Evolutionary conservation across 2,113 vertebrate genomes (phyloP).

Genomic region (Pavo muticus): DNA sequence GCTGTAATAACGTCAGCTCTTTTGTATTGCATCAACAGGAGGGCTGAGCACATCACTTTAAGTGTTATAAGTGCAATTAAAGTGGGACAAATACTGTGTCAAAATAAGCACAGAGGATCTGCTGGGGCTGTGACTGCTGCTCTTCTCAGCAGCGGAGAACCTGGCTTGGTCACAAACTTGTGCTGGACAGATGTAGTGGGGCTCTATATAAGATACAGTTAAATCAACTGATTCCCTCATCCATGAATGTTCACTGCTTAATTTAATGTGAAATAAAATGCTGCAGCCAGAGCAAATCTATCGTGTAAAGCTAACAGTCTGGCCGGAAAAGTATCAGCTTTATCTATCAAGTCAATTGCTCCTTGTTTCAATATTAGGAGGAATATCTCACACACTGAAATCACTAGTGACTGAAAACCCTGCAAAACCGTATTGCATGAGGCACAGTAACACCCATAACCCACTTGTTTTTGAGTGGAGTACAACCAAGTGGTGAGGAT

Average conservation of each 20-base stretch:
- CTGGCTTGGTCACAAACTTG: not conserved
- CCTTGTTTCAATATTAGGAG: slow-evolving; percentile 15
- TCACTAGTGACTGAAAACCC: not conserved
- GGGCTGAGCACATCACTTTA: not conserved
- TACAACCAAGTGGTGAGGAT: not conserved
- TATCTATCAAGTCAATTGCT: not conserved
- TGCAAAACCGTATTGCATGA: not conserved
- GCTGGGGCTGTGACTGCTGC: not conserved
- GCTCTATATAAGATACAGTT: not conserved
- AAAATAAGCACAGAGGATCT: not conserved
- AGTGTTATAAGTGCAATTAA: not conserved
- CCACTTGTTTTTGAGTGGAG: not conserved
- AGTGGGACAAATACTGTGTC: not conserved
- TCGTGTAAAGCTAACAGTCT: slow-evolving; percentile 2
- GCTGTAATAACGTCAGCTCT: not conserved
- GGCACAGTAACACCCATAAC: not conserved
- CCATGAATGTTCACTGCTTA: not conserved
- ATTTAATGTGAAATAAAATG: slow-evolving; percentile 17
- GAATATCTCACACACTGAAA: not conserved
- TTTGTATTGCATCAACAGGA: not conserved
- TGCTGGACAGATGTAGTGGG: not conserved
- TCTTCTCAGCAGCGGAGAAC: not conserved
- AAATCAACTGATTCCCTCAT: not conserved
- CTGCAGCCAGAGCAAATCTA: not conserved
- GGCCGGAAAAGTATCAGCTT: slow-evolving; percentile 2